Evolutionary conservation across 2,113 vertebrate species (phyloP).

Genomic region (Prionailurus bengalensis): DNA sequence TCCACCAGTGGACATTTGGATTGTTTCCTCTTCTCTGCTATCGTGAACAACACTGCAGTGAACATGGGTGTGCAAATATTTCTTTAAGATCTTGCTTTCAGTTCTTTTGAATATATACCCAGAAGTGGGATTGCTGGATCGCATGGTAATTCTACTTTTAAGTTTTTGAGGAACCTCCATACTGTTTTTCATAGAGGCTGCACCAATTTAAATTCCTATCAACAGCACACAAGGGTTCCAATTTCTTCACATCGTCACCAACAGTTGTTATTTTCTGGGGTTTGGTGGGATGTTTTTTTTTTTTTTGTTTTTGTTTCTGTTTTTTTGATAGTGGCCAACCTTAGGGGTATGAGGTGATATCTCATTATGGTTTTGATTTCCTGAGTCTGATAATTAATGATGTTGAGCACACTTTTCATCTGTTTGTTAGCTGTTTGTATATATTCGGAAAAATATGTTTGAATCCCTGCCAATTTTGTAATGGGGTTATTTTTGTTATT

Average conservation of each 20-base stretch:
- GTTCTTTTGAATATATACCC: not conserved
- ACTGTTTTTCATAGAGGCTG: not conserved
- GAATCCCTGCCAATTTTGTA: not conserved
- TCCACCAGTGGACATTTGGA: not conserved
- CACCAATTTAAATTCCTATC: not conserved
- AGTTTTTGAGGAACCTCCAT: not conserved
- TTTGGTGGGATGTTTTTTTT: too few species aligned
- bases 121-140: not conserved
- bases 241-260: not conserved
- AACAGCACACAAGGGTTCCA: not conserved
- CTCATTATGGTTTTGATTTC: not conserved
- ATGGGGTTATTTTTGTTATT: not conserved
- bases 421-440: not conserved
- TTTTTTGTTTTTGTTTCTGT: not conserved
- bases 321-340: not conserved
- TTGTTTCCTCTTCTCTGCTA: not conserved
- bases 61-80: not conserved
- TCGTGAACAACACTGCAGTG: not conserved
- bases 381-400: not conserved
- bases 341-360: not conserved
- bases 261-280: not conserved
- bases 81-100: not conserved
- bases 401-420: not conserved
- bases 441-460: not conserved
- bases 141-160: not conserved